phyloP scores from a whole-genome alignment of 2,888 invertebrate genomes.

The Lasioglossum malachurum region DNA sequence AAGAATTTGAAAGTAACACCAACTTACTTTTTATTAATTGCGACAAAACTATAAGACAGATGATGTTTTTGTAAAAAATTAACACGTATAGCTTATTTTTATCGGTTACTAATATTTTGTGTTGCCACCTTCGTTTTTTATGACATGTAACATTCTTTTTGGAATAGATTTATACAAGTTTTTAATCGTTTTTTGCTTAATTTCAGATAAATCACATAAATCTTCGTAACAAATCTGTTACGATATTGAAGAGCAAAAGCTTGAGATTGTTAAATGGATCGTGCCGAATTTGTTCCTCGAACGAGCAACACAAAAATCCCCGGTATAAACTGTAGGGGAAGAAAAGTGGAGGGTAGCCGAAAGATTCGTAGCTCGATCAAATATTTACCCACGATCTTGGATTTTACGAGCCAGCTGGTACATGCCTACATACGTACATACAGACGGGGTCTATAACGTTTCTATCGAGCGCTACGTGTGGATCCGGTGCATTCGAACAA shows the following conservation, averaged over 20 bases:
- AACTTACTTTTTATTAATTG: too few species aligned
- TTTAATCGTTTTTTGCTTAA: too few species aligned
- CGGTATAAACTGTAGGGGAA: neutral
- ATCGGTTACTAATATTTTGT: too few species aligned
- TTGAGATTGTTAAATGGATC: neutral
- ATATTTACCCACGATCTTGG: constrained; percentile 60
- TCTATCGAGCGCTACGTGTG: neutral
- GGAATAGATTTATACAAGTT: too few species aligned
- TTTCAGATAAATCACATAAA: too few species aligned
- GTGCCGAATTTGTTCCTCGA: neutral
- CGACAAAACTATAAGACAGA: too few species aligned
- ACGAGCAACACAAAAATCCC: neutral
- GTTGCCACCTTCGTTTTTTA: too few species aligned
- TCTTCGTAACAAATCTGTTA: neutral
- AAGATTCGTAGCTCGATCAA: constrained; percentile 45
- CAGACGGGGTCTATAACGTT: constrained; percentile 22
- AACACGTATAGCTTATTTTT: too few species aligned
- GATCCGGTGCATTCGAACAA: neutral
- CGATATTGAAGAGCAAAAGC: neutral
- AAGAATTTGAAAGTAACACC: too few species aligned
- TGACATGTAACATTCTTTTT: too few species aligned
- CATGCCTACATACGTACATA: constrained; percentile 9
- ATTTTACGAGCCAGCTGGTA: constrained; percentile 52
- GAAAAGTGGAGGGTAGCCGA: neutral
- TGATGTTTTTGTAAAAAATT: too few species aligned